These are phyloP conservation scores for Threskiornis aethiopicus DNA, from an alignment of 2,797 vertebrate species.

Conservation along the genomic window DNA sequence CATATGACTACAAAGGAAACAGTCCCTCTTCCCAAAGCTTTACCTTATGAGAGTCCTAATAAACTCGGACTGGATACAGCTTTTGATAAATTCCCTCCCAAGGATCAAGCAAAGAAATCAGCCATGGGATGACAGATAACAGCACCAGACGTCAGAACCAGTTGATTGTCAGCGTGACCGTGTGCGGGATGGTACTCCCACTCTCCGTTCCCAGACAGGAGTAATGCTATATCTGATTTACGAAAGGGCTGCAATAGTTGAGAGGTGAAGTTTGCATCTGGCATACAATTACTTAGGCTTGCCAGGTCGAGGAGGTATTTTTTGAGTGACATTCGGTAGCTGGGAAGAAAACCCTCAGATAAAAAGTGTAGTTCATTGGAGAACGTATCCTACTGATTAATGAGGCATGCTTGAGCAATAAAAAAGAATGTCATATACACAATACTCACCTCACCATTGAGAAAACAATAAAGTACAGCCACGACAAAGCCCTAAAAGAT, in stretches of 20 bases:
- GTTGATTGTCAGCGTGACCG: not conserved
- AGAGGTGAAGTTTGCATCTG: not conserved
- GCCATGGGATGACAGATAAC: not conserved
- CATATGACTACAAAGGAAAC: not conserved
- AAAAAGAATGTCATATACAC: not conserved
- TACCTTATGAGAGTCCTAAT: not conserved
- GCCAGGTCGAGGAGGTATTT: not conserved
- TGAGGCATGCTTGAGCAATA: not conserved
- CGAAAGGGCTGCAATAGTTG: not conserved
- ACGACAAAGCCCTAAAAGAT: conserved; percentile 88
- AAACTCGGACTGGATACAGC: not conserved
- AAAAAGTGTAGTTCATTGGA: not conserved
- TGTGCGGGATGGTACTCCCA: not conserved
- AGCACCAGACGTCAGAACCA: not conserved
- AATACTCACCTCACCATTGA: conserved; percentile 88
- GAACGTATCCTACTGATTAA: not conserved
- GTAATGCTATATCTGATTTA: conserved; percentile 8
- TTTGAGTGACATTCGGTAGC: not conserved
- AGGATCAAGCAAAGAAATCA: not conserved
- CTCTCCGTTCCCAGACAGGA: not conserved
- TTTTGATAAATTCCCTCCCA: not conserved
- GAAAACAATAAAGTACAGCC: conserved; percentile 92
- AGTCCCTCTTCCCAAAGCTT: not conserved
- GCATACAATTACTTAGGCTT: not conserved
- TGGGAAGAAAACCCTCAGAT: not conserved